phyloP scores from a whole-genome alignment of 2,797 vertebrate species.

The Tokudaia tokunoshimensis region DNA sequence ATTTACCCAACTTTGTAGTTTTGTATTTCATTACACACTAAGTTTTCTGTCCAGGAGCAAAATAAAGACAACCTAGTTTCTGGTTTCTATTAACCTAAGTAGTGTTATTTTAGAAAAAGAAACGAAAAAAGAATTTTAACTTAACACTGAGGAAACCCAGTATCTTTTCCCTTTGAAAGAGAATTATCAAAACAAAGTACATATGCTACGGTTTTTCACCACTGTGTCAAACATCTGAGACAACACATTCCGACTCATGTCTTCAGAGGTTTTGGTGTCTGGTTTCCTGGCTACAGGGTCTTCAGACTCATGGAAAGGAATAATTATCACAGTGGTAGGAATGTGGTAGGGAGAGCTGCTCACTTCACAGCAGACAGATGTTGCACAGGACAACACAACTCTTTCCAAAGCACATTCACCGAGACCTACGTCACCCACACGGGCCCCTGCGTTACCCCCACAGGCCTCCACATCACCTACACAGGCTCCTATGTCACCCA shows the following conservation, averaged over 20 bases:
- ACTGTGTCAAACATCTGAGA: neutral
- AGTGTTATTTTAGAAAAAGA: neutral
- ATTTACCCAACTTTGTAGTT: neutral
- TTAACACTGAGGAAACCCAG: neutral
- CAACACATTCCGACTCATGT: neutral
- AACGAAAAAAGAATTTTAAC: neutral
- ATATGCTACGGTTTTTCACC: neutral
- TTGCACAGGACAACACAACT: neutral
- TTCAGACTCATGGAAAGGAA: neutral
- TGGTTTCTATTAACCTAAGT: neutral
- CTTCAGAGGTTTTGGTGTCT: neutral
- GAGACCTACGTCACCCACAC: neutral
- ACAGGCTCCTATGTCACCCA: neutral
- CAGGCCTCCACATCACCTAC: too few relatives aligned
- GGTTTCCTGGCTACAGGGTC: neutral
- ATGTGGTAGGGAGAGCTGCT: neutral
- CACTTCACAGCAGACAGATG: neutral
- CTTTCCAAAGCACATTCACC: neutral
- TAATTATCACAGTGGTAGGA: too few relatives aligned
- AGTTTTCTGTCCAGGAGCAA: neutral
- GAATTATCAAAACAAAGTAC: neutral
- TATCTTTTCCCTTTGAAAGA: conserved; percentile 4
- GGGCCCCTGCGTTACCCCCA: too few relatives aligned
- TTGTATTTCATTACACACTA: neutral
- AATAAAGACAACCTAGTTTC: neutral